Evolutionary conservation across 1,140 invertebrate species (phyloP), one percentile per base, ranked within the genome.

Genomic region (Drosophila suzukii): DNA sequence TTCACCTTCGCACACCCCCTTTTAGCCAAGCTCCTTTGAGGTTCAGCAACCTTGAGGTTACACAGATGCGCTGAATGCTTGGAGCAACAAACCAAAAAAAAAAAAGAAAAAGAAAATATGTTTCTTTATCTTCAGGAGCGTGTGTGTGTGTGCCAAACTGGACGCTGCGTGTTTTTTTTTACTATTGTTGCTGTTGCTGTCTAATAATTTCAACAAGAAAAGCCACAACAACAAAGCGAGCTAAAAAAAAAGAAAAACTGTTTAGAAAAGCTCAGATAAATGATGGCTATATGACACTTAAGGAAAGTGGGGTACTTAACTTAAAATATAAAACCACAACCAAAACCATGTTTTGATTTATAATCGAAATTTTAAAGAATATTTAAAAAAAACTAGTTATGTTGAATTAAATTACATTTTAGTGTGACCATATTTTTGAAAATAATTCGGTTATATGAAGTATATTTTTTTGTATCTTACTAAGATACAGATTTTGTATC

Each of bases 1-100:
- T 36, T 17, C 39, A 27, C 38, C 49, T 41, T 34, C 24, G 32
- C 32, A 30, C 53, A 8, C 34, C 59, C 51, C 36, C 53, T 41
- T 54, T 54, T 56, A 39, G 27, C 24, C 12, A 34, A 41, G 36
- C 54, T 59, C 54, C 59, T 62, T 62, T 44, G 60, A 76, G 81
- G 80, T 84, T 83, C 80, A 84, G 80, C 81, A 74, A 83, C 80
- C 80, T 76, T 70, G 67, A 84, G 79, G 70, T 81, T 81, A 67
- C 55, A 67, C 61, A 76, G 56, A 71, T 75, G 61, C 54, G 41
- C 46, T 44, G 32, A 36, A 50, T 39, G 55, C 73, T 55, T 17
- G 12, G 10, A 53, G 68, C 62, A 43, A 55, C 34, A 59, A 57
- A 81, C 7, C 7, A 34, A 60, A 20, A 36, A 38, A 47, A 47